A percentile compares a stretch with the other conserved stretches of the same genome.
These are phyloP conservation scores for Esox masquinongy DNA, from an alignment of 2,797 vertebrate genomes.

Conservation along the genomic window DNA sequence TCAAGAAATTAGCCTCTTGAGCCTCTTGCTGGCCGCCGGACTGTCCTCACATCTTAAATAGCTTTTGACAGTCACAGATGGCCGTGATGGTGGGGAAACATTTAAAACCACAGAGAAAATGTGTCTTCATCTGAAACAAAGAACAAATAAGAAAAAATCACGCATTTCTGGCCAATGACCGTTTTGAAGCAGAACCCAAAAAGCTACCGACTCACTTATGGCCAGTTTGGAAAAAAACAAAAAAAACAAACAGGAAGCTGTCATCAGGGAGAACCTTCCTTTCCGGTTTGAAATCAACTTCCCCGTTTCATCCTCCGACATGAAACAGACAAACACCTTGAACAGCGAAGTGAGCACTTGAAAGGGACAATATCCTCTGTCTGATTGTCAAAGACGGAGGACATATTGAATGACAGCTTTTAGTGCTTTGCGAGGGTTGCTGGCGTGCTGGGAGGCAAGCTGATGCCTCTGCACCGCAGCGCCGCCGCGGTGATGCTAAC, in stretches of 20 bases:
- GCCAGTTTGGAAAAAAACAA: background rate
- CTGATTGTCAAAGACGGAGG: conserved; percentile 42
- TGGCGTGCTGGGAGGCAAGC: conserved; percentile 45
- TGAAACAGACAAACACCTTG: conserved; percentile 48
- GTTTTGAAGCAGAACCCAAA: background rate
- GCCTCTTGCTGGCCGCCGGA: conserved; percentile 1
- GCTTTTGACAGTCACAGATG: background rate
- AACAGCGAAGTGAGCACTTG: conserved; percentile 53
- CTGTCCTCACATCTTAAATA: conserved; percentile 1
- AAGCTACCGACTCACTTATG: conserved; percentile 20
- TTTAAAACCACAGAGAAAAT: background rate
- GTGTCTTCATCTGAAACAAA: background rate
- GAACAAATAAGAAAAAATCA: background rate
- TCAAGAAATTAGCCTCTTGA: conserved; percentile 17
- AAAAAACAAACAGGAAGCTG: conserved; percentile 40
- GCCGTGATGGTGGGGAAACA: background rate
- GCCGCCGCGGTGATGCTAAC: conserved; percentile 36
- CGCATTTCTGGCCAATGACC: background rate
- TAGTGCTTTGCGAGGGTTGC: conserved; percentile 49
- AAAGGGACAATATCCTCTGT: conserved; percentile 39
- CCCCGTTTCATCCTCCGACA: conserved; percentile 6
- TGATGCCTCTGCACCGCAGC: conserved; percentile 43
- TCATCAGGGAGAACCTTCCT: conserved; percentile 25
- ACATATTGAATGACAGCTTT: conserved; percentile 60
- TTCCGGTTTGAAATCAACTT: conserved; percentile 44